Percentiles rank a stretch among this genome's conserved stretches.
Conservation (phyloP, 1,140 invertebrate genomes). For the Melipona quadrifasciata region DNA sequence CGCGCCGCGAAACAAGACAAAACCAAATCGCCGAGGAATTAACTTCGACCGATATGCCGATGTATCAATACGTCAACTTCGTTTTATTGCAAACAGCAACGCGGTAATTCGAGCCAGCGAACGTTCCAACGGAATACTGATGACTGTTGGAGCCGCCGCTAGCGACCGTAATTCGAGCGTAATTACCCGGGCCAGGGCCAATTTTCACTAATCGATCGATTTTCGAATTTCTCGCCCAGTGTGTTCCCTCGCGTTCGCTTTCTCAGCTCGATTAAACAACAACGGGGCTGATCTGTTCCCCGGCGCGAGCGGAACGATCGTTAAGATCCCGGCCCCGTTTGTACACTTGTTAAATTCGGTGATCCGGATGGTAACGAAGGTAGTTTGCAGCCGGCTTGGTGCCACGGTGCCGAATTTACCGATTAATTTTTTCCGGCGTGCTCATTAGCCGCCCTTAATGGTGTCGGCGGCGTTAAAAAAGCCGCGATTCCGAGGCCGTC, state of each 20-base stretch:
- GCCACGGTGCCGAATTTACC: slow-evolving; percentile 36
- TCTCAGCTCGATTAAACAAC: slow-evolving; percentile 17
- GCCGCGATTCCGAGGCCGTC: slow-evolving; percentile 37
- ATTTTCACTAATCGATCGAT: slow-evolving; percentile 10
- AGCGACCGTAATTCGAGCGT: not conserved
- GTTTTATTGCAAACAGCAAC: not conserved
- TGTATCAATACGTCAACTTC: not conserved
- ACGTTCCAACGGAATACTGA: not conserved
- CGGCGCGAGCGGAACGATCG: not conserved
- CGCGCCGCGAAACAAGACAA: not conserved
- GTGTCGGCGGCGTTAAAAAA: slow-evolving; percentile 51
- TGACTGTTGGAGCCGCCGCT: not conserved
- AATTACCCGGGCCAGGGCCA: not conserved
- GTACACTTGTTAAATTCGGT: slow-evolving; percentile 33
- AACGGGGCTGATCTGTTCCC: not conserved
- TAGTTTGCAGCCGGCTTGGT: slow-evolving; percentile 32
- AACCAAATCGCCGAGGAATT: too few species aligned
- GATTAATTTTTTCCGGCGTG: slow-evolving; percentile 39
- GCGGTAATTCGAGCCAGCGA: not conserved
- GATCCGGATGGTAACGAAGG: slow-evolving; percentile 9
- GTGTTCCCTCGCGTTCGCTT: not conserved
- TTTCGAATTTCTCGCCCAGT: not conserved
- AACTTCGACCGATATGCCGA: too few species aligned
- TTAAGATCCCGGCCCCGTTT: not conserved
- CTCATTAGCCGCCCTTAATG: slow-evolving; percentile 64